These are phyloP conservation scores for Chelonia mydas DNA, from an alignment of 2,797 vertebrate genomes.

Conservation along the genomic window DNA sequence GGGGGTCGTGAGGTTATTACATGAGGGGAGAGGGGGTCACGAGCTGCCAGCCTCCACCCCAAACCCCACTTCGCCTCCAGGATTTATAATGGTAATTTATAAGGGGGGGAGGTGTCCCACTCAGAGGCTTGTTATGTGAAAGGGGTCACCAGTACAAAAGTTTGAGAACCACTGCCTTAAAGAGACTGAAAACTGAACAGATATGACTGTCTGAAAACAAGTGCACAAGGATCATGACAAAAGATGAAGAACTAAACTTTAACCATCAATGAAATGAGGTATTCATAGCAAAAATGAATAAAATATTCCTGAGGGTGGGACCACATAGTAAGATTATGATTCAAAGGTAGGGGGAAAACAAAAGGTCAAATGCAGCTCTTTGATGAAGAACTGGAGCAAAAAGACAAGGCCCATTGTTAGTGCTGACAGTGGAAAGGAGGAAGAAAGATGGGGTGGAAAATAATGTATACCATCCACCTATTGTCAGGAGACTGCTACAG, in stretches of 20 bases:
- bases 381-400: background rate
- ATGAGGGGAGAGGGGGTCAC: no score
- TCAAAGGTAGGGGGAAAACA: background rate
- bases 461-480: background rate
- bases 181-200: background rate
- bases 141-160: no score
- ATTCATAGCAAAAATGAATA: background rate
- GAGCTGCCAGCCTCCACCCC: no score
- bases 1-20: no score
- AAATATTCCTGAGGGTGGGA: background rate
- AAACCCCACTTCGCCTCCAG: no score
- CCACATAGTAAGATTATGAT: background rate
- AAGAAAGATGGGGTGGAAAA: slow-evolving; percentile 6
- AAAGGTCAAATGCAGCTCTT: background rate
- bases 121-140: no score
- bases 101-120: no score
- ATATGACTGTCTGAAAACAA: background rate
- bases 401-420: background rate
- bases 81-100: no score
- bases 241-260: background rate
- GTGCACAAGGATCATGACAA: background rate
- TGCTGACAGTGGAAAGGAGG: background rate
- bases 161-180: background rate
- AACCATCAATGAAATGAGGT: background rate
- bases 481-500: background rate